Evolutionary conservation across 2,888 invertebrate genomes (phyloP).

Genomic region (Loripinus fragilis): DNA sequence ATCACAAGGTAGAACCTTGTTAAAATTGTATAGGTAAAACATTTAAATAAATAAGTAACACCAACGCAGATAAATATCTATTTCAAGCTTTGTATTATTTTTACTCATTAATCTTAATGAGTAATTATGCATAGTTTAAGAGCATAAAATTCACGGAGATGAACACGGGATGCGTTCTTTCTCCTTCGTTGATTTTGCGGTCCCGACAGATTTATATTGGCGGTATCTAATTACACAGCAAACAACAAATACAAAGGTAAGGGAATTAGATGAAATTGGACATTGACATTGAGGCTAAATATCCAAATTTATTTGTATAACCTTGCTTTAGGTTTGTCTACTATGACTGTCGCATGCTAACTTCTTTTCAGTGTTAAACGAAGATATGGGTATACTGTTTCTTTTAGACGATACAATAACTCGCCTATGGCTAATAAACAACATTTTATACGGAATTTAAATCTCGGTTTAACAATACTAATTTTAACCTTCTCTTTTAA

Average conservation of each 20-base stretch:
- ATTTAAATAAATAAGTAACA: too few species aligned
- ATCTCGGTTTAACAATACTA: slow-evolving; percentile 16
- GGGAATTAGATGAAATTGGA: slow-evolving; percentile 19
- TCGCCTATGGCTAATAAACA: slow-evolving; percentile 19
- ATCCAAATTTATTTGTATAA: slow-evolving; percentile 22
- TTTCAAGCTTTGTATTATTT: too few species aligned
- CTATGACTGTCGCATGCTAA: slow-evolving; percentile 13
- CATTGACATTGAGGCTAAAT: slow-evolving; percentile 21
- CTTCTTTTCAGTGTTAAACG: slow-evolving; percentile 13
- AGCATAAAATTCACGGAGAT: too few species aligned
- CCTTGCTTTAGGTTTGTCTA: slow-evolving; percentile 11
- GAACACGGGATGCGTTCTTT: too few species aligned
- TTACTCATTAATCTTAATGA: too few species aligned
- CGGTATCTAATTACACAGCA: not conserved
- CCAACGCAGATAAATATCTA: too few species aligned
- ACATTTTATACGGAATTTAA: slow-evolving; percentile 20
- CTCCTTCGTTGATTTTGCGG: too few species aligned
- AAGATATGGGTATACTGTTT: slow-evolving; percentile 3
- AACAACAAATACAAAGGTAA: slow-evolving; percentile 7
- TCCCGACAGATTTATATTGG: not conserved
- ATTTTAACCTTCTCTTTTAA: too few species aligned
- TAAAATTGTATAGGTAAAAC: too few species aligned
- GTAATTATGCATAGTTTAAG: too few species aligned
- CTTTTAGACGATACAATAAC: not conserved
- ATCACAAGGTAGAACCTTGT: too few species aligned